A percentile compares a stretch with the other conserved stretches of the same genome.
phyloP scores from a whole-genome alignment of 2,888 invertebrate species.

The Leptopilina syphax region DNA sequence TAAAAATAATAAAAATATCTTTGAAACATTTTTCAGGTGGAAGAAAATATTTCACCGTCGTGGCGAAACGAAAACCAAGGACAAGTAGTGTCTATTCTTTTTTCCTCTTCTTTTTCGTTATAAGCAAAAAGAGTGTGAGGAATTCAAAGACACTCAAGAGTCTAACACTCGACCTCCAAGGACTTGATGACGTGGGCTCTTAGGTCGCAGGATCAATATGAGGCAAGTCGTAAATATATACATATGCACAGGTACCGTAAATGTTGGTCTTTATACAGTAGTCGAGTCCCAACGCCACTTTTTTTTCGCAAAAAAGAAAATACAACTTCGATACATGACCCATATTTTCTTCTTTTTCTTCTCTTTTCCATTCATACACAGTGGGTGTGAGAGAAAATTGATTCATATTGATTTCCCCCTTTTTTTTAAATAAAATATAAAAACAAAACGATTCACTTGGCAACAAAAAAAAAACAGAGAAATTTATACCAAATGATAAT shows the following conservation, averaged over 20 bases:
- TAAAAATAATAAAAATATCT: too few species aligned
- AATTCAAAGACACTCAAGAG: constrained; percentile 23
- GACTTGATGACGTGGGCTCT: constrained; percentile 27
- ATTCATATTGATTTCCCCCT: neutral
- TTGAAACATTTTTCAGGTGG: neutral
- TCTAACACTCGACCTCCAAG: constrained; percentile 25
- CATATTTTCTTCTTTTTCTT: neutral
- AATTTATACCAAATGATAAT: too few species aligned
- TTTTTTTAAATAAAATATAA: too few species aligned
- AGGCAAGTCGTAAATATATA: constrained; percentile 25
- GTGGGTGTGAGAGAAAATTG: neutral
- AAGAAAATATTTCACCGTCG: neutral
- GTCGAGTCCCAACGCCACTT: constrained; percentile 4
- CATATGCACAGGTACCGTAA: constrained; percentile 15
- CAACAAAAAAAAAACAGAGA: too few species aligned
- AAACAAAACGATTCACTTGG: too few species aligned
- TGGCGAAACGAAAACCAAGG: neutral
- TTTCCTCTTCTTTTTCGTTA: neutral
- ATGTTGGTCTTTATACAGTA: constrained; percentile 6
- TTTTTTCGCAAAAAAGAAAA: neutral
- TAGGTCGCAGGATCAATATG: constrained; percentile 30
- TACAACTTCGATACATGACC: constrained; percentile 15
- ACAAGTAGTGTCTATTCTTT: neutral
- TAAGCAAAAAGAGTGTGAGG: neutral
- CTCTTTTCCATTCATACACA: neutral